Evolutionary conservation across 1,140 invertebrate genomes (phyloP).

Genomic region (Anthonomus grandis): DNA sequence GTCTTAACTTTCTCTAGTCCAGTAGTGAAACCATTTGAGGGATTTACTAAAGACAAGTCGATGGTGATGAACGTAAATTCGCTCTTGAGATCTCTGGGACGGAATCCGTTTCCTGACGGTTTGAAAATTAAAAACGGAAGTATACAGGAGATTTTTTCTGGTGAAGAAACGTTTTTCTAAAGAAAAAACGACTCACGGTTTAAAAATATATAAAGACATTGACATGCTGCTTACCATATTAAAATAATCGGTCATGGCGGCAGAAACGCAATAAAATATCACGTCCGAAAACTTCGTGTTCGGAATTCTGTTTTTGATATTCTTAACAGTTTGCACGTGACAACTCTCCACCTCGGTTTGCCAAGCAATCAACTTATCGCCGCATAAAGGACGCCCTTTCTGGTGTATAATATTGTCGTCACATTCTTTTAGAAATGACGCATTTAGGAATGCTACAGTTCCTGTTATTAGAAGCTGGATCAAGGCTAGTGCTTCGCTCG

Average conservation of each 20-base stretch:
- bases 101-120: background rate
- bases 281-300: conserved; percentile 8
- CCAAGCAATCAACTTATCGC: conserved; percentile 9
- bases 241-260: background rate
- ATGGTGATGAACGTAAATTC: conserved; percentile 7
- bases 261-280: conserved; percentile 6
- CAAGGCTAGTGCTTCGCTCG: too few species aligned
- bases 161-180: background rate
- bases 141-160: conserved; percentile 1
- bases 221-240: conserved; percentile 1
- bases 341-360: background rate
- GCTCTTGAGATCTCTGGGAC: background rate
- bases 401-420: conserved; percentile 2
- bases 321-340: conserved; percentile 1
- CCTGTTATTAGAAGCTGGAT: too few species aligned
- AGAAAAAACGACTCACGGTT: too few species aligned
- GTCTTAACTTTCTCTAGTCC: conserved; percentile 6
- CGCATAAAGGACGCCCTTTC: background rate
- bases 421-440: background rate
- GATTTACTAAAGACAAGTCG: conserved; percentile 3
- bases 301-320: conserved; percentile 7
- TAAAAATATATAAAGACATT: too few species aligned
- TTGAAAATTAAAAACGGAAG: background rate
- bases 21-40: background rate
- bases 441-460: background rate